Conservation (phyloP, 2,797 vertebrate genomes). For the Mustela erminea region DNA sequence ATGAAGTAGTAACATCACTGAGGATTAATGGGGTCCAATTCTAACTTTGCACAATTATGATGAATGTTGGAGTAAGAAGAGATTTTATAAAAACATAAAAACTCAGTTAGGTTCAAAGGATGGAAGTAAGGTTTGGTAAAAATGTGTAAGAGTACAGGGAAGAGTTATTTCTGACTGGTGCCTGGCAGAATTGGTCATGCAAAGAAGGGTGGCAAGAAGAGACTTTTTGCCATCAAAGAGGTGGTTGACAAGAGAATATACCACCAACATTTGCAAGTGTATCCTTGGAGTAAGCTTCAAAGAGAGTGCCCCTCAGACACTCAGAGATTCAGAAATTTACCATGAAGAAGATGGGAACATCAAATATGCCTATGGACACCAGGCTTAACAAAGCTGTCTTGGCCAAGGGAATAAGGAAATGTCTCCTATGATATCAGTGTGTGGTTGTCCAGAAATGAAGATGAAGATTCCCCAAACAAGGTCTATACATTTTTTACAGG, state of each 20-base stretch:
- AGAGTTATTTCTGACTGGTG: not conserved
- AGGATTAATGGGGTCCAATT: not conserved
- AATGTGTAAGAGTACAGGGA: not conserved
- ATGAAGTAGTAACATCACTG: not conserved
- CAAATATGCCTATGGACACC: constrained; percentile 93
- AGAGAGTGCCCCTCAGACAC: constrained; percentile 91
- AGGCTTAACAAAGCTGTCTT: constrained; percentile 95
- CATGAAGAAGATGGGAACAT: constrained; percentile 93
- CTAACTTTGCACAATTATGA: not conserved
- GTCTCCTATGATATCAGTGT: constrained; percentile 93
- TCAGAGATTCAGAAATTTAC: constrained; percentile 95
- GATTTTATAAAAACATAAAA: not conserved
- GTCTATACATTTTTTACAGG: constrained; percentile 92
- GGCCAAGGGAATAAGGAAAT: constrained; percentile 94
- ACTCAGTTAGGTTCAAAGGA: not conserved
- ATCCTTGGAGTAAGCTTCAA: constrained; percentile 95
- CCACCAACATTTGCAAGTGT: constrained; percentile 94
- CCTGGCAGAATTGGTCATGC: not conserved
- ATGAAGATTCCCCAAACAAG: constrained; percentile 95
- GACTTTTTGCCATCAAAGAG: constrained; percentile 75
- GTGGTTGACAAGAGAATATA: constrained; percentile 94
- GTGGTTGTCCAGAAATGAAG: constrained; percentile 94
- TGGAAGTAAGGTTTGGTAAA: not conserved
- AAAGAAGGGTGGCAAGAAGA: not conserved
- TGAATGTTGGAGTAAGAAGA: not conserved